These are phyloP conservation scores for Nomada fabriciana DNA, from an alignment of 2,888 invertebrate species.

Conservation along the genomic window DNA sequence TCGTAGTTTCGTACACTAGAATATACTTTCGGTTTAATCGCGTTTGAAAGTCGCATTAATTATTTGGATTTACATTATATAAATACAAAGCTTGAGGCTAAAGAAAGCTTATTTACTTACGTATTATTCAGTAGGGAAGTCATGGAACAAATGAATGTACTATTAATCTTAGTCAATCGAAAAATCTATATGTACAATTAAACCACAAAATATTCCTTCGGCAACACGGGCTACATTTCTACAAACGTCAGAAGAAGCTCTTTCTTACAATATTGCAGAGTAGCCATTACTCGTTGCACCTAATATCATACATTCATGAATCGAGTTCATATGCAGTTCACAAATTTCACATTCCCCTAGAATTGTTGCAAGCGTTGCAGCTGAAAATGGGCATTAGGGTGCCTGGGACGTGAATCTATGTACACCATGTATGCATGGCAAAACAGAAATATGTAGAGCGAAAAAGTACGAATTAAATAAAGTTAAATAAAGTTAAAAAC, in stretches of 20 bases:
- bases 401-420: conserved; percentile 7
- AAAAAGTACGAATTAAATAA: too few relatives aligned
- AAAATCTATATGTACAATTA: conserved; percentile 41
- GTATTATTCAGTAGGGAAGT: conserved; percentile 78
- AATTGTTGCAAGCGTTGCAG: conserved; percentile 31
- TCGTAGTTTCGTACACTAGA: neutral
- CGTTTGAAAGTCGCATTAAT: neutral
- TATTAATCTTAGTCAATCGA: conserved; percentile 60
- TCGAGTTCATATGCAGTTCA: conserved; percentile 47
- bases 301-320: conserved; percentile 57
- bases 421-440: too few relatives aligned
- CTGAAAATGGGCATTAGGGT: conserved; percentile 43
- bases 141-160: conserved; percentile 78
- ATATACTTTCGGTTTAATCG: neutral
- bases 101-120: conserved; percentile 71
- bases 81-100: conserved; percentile 31
- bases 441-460: too few relatives aligned
- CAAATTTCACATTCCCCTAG: conserved; percentile 50
- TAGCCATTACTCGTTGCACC: conserved; percentile 73
- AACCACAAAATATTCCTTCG: conserved; percentile 31
- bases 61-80: conserved; percentile 10
- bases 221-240: conserved; percentile 70
- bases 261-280: conserved; percentile 61
- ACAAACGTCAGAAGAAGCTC: conserved; percentile 60
- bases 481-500: too few relatives aligned